A percentile compares a stretch with the other conserved stretches of the same genome.
Conservation (phyloP, 2,797 vertebrate genomes). For the Microchirus variegatus region DNA sequence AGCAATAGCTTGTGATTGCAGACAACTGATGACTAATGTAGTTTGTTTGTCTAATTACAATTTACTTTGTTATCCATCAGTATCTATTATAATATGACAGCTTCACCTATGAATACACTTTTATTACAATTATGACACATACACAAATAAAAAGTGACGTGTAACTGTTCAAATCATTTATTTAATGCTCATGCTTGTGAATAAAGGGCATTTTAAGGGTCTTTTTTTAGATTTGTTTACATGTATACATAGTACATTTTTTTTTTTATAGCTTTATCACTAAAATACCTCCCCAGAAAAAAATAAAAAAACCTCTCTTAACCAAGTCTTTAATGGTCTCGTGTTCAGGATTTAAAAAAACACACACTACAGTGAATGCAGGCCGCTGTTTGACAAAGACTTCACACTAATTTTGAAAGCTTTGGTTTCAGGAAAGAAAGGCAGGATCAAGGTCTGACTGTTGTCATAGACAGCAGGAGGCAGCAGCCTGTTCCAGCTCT, state of each 20-base stretch:
- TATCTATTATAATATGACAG: not conserved
- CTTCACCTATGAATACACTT: not conserved
- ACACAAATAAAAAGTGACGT: not conserved
- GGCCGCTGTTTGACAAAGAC: not conserved
- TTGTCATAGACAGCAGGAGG: conserved; percentile 84
- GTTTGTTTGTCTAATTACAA: not conserved
- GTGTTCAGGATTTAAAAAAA: too few relatives aligned
- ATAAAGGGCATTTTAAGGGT: too few relatives aligned
- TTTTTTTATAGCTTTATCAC: too few relatives aligned
- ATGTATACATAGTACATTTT: too few relatives aligned
- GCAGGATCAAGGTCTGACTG: conserved; percentile 80
- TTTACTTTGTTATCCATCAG: not conserved
- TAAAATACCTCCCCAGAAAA: too few relatives aligned
- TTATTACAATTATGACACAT: not conserved
- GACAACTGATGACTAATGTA: too few relatives aligned
- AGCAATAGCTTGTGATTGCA: too few relatives aligned
- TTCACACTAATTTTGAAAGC: conserved; percentile 17
- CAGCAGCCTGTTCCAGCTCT: conserved; percentile 76
- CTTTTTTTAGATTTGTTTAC: too few relatives aligned
- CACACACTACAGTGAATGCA: not conserved
- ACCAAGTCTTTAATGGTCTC: too few relatives aligned
- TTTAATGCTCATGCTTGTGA: too few relatives aligned
- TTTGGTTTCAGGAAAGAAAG: conserved; percentile 82
- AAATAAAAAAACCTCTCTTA: too few relatives aligned
- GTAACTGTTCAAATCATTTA: too few relatives aligned